Conservation (phyloP, 1,140 invertebrate genomes). For the Linepithema humile region DNA sequence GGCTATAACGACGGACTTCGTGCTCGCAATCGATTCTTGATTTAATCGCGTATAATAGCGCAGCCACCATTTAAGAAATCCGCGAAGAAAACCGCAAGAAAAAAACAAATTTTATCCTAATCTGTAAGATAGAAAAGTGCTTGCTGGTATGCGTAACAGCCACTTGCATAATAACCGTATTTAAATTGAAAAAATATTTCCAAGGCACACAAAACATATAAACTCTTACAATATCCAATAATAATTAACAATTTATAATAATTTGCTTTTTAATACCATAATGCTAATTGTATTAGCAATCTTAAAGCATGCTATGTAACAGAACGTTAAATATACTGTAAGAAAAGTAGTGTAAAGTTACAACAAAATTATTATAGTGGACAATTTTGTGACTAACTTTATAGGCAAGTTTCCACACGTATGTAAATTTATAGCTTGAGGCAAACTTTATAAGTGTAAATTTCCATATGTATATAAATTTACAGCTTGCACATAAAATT, state of each 20-base stretch:
- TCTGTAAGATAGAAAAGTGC: not conserved
- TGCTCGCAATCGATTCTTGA: slow-evolving; percentile 27
- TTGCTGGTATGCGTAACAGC: not conserved
- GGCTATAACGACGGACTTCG: not conserved
- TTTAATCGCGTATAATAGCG: slow-evolving; percentile 16
- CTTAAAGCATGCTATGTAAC: too few species aligned
- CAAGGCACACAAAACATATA: not conserved
- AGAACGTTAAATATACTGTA: too few species aligned
- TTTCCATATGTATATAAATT: too few species aligned
- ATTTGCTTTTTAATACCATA: not conserved
- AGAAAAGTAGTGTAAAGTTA: too few species aligned
- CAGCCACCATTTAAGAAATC: not conserved
- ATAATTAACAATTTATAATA: not conserved
- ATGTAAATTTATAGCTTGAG: too few species aligned
- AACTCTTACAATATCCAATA: not conserved
- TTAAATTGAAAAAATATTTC: not conserved
- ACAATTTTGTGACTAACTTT: too few species aligned
- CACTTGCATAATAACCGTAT: too few species aligned
- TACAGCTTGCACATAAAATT: too few species aligned
- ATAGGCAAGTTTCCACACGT: too few species aligned
- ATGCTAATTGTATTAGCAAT: not conserved
- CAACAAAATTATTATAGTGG: too few species aligned
- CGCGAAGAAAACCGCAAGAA: not conserved
- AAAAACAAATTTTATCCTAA: not conserved
- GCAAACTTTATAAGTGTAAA: too few species aligned